Base-by-base conservation (phyloP, 2,113 vertebrate species). In the Python bivittatus region DNA sequence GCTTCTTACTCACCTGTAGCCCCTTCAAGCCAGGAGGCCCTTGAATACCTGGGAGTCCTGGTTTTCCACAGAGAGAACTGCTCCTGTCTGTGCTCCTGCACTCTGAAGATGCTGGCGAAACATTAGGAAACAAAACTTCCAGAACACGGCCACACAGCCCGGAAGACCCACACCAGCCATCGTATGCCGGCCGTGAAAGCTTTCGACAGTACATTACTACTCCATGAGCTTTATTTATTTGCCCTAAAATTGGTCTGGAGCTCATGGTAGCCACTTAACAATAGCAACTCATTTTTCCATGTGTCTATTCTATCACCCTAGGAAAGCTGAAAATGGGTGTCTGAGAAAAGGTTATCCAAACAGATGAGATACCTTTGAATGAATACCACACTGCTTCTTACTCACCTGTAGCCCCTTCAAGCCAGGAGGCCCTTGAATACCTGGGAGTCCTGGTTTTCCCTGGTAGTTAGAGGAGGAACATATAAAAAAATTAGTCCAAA, bases 401-500 rank as follows among this genome's bases (percentile, higher is more conserved):
- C 97, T 94, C 93, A 99, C 99, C 98, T 99, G 98, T 61, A 95
- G 94, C 87, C 99, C 99, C 96, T 99, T 99, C 17, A 96, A 97
- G 89, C 99, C 99, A 0, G 93, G 79, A 1, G 97, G 98, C 0
- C 99, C 99, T 90, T 96, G 98, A 17, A 97, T 95, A 91, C 99
- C 99, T 0, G 98, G 98, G 60, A 98, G 96, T n/a, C 99, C 99
- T 2, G 98, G 97, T 92, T 98, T 97, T 54, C 99, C 99, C 99
- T 99, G 86, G 44, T 4, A 95, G 17, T n/a, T 0, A 0, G 20
- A 6, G 25, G 22, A n/a, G 29, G 12, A 56, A 29, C 12, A 72
- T 20, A 27, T 7, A 90, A 33, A 52, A 86, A 10, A 87, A 42
- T 68, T 53, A 86, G 57, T 5, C 42, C 56, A n/a, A 61, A 10